Conservation (phyloP, 2,888 invertebrate species). For the Phoenoteleia sp. region DNA sequence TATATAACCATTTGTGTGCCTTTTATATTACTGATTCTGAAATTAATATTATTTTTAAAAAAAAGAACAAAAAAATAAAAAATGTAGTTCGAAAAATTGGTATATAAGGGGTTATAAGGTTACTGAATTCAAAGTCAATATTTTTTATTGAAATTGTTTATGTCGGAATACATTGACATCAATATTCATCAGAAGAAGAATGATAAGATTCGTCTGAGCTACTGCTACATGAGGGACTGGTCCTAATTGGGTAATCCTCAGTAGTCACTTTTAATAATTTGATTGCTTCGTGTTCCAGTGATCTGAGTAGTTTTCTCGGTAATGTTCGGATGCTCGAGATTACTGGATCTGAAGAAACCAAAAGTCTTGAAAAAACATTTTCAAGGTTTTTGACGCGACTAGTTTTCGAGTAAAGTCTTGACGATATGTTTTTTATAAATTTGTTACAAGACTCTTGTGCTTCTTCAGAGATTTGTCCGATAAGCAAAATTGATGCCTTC, state of each 20-base stretch:
- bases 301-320: too few species aligned
- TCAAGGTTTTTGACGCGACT: too few species aligned
- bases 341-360: too few species aligned
- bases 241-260: not conserved
- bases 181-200: conserved; percentile 11
- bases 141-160: not conserved
- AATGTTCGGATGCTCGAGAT: too few species aligned
- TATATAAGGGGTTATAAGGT: not conserved
- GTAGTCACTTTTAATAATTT: too few species aligned
- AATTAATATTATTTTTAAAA: not conserved
- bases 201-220: not conserved
- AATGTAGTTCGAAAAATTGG: not conserved
- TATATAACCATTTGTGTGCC: not conserved
- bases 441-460: not conserved
- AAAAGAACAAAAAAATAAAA: not conserved
- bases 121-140: not conserved
- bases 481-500: too few species aligned
- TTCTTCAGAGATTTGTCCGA: too few species aligned
- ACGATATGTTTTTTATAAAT: too few species aligned
- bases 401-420: too few species aligned
- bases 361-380: too few species aligned
- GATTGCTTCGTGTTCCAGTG: too few species aligned
- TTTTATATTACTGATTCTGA: not conserved
- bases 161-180: not conserved
- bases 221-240: not conserved